A percentile compares a stretch with the other conserved stretches of the same genome.
These are phyloP conservation scores for Erethizon dorsatum DNA, from an alignment of 2,797 vertebrate species.

Conservation along the genomic window DNA sequence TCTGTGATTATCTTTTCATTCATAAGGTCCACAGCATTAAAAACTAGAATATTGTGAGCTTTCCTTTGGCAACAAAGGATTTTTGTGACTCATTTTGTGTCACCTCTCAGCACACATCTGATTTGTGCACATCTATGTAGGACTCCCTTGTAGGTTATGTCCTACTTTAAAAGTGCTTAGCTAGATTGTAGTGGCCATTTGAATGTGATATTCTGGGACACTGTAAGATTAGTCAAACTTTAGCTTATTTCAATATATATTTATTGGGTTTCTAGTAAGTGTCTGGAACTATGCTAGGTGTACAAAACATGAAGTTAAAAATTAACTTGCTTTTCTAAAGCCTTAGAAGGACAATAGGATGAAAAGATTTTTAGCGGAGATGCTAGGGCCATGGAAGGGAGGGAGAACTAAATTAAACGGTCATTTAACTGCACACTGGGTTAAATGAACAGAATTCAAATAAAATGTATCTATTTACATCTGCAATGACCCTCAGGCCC, in stretches of 20 bases:
- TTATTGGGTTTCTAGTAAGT: background rate
- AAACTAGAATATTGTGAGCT: background rate
- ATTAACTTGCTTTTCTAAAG: background rate
- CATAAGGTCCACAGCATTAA: background rate
- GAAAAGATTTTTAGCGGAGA: background rate
- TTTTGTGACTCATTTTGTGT: background rate
- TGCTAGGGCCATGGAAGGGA: rapidly evolving
- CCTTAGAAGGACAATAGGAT: background rate
- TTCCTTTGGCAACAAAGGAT: rapidly evolving
- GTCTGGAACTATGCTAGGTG: background rate
- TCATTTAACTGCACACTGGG: background rate
- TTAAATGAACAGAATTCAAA: background rate
- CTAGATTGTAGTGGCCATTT: background rate
- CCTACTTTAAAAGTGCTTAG: background rate
- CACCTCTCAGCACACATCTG: background rate
- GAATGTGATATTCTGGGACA: background rate
- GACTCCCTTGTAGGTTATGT: background rate
- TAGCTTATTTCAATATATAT: background rate
- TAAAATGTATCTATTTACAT: background rate
- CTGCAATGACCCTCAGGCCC: background rate
- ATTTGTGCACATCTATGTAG: background rate
- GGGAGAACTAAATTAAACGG: background rate
- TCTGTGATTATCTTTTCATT: background rate
- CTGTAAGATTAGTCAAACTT: background rate
- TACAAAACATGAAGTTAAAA: background rate